phyloP scores from a whole-genome alignment of 2,888 invertebrate species.

The Hyppa rectilinea region DNA sequence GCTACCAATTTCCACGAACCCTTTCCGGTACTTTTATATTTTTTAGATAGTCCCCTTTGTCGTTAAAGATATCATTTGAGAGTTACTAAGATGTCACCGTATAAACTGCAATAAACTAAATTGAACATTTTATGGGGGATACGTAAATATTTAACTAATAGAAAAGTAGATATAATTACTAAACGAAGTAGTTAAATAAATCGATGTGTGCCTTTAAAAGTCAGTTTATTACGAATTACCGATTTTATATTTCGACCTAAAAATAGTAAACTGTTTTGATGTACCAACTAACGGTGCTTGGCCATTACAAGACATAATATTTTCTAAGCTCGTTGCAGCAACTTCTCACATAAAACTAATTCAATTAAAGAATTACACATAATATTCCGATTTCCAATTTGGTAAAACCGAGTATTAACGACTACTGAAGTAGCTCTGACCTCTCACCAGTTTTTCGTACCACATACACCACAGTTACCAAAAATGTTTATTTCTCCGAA shows the following conservation, averaged over 20 bases:
- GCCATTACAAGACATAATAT: constrained; percentile 11
- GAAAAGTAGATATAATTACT: constrained; percentile 36
- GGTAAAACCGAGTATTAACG: constrained; percentile 63
- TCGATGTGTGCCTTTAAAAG: constrained; percentile 9
- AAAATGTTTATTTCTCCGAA: constrained; percentile 57
- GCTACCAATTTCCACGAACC: constrained; percentile 40
- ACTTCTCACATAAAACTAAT: constrained; percentile 38
- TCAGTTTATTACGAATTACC: constrained; percentile 29
- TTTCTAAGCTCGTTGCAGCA: constrained; percentile 2
- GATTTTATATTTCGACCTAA: neutral
- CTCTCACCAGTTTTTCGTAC: constrained; percentile 60
- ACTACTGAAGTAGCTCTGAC: constrained; percentile 76
- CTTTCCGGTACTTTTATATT: constrained; percentile 51
- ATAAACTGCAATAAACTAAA: constrained; percentile 50
- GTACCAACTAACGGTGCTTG: constrained; percentile 6
- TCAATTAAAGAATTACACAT: constrained; percentile 43
- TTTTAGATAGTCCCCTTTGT: constrained; percentile 45
- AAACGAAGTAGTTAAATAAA: constrained; percentile 23
- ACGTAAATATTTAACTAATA: constrained; percentile 46
- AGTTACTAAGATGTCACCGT: constrained; percentile 28
- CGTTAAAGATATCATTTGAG: constrained; percentile 44
- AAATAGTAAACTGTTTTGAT: neutral
- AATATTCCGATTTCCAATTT: constrained; percentile 65
- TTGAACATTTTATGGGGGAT: constrained; percentile 46
- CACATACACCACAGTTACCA: constrained; percentile 59